phyloP scores from a whole-genome alignment of 2,888 invertebrate species.

The Stratiomys singularior region DNA sequence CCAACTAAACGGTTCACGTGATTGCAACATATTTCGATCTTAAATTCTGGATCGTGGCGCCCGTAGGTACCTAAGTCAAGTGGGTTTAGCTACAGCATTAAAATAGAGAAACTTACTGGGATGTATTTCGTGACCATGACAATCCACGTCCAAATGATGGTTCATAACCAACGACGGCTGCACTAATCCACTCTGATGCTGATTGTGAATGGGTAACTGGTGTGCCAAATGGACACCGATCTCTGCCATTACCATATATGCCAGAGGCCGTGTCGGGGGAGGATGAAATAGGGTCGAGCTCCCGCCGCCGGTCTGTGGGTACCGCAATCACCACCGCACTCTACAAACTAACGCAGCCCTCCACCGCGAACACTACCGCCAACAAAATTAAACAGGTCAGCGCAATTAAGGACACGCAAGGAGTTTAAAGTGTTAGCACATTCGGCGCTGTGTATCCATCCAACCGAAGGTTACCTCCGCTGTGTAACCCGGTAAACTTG shows the following conservation, averaged over 20 bases:
- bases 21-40: too few relatives aligned
- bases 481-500: not conserved
- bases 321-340: slow-evolving; percentile 11
- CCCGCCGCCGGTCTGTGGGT: slow-evolving; percentile 26
- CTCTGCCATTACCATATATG: slow-evolving; percentile 74
- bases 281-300: slow-evolving; percentile 3
- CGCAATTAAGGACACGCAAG: slow-evolving; percentile 23
- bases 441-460: not conserved
- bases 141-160: slow-evolving; percentile 67
- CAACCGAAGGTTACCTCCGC: too few relatives aligned
- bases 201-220: slow-evolving; percentile 70
- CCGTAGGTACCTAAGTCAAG: too few relatives aligned
- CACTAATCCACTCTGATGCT: slow-evolving; percentile 69
- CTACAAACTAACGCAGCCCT: not conserved
- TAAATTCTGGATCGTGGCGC: too few relatives aligned
- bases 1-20: too few relatives aligned
- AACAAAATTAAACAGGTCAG: not conserved
- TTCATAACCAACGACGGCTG: slow-evolving; percentile 73
- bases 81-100: too few relatives aligned
- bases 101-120: slow-evolving; percentile 56
- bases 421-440: not conserved
- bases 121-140: slow-evolving; percentile 66
- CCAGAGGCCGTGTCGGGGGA: slow-evolving; percentile 35
- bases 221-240: slow-evolving; percentile 74
- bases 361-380: slow-evolving; percentile 5